Conservation (phyloP, 2,888 invertebrate species). For the Taphrorychus bicolor region DNA sequence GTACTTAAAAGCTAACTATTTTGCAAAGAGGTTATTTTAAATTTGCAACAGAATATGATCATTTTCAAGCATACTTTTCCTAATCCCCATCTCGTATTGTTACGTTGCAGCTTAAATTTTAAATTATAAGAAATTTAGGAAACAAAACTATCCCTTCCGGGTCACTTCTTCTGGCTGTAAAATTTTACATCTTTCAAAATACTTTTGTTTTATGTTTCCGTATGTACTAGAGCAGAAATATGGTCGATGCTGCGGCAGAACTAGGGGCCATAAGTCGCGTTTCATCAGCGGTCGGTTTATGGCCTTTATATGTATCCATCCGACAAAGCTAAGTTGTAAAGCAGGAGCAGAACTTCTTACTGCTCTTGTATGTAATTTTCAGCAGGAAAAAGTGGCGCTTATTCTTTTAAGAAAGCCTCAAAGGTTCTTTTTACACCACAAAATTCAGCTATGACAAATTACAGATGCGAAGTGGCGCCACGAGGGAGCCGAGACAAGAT, state of each 20-base stretch:
- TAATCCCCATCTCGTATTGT: no score
- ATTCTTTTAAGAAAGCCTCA: not conserved
- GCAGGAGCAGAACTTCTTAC: not conserved
- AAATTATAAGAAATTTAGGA: no score
- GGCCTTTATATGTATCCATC: not conserved
- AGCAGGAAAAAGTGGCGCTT: not conserved
- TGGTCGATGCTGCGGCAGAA: not conserved
- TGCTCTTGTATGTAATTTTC: not conserved
- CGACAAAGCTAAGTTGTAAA: not conserved
- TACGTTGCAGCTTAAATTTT: no score
- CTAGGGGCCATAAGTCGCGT: not conserved
- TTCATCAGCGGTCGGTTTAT: not conserved
- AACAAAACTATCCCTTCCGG: no score
- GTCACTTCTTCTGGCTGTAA: not conserved
- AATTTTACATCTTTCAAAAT: not conserved
- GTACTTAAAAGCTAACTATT: no score
- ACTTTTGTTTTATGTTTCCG: not conserved
- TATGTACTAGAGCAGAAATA: not conserved
- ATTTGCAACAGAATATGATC: no score
- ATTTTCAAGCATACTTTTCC: no score
- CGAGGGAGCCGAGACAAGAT: constrained; percentile 11
- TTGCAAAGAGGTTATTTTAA: no score
- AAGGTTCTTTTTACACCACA: not conserved
- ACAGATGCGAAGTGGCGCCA: constrained; percentile 14
- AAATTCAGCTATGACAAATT: constrained; percentile 13